These are phyloP conservation scores for Coregonus ussuriensis DNA, from an alignment of 2,797 vertebrate genomes.

Conservation along the genomic window DNA sequence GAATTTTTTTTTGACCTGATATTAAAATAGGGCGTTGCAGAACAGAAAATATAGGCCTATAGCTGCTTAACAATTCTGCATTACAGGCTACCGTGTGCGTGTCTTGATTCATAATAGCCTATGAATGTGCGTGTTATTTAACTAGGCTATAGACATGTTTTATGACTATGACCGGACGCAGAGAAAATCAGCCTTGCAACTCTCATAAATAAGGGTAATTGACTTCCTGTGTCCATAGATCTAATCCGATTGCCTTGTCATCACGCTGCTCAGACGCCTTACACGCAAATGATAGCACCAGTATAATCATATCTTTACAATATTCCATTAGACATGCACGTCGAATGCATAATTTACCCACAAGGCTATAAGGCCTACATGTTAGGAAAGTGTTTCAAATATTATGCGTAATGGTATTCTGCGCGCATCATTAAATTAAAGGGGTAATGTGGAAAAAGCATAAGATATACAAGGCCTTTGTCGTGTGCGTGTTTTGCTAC, in stretches of 20 bases:
- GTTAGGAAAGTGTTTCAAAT: slow-evolving; percentile 20
- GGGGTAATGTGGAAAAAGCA: neutral
- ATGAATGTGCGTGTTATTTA: neutral
- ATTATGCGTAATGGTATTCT: neutral
- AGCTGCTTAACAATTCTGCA: neutral
- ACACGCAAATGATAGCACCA: neutral
- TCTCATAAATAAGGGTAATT: slow-evolving; percentile 3
- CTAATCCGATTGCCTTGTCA: neutral
- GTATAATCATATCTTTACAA: neutral
- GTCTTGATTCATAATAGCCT: neutral
- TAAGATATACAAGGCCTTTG: neutral
- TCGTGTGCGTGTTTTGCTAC: slow-evolving; percentile 54
- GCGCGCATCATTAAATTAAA: slow-evolving; percentile 15
- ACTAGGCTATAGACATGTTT: too few species aligned
- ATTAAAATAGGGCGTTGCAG: neutral
- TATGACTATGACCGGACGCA: neutral
- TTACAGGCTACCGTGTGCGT: neutral
- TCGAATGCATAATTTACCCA: neutral
- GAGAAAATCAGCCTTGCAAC: neutral
- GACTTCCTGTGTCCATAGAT: neutral
- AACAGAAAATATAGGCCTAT: neutral
- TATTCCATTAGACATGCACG: slow-evolving; percentile 2
- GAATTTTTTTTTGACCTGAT: slow-evolving; percentile 7
- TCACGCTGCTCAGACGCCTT: neutral
- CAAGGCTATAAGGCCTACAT: neutral